Conservation (phyloP, 2,797 vertebrate genomes). For the Knipowitschia caucasica region DNA sequence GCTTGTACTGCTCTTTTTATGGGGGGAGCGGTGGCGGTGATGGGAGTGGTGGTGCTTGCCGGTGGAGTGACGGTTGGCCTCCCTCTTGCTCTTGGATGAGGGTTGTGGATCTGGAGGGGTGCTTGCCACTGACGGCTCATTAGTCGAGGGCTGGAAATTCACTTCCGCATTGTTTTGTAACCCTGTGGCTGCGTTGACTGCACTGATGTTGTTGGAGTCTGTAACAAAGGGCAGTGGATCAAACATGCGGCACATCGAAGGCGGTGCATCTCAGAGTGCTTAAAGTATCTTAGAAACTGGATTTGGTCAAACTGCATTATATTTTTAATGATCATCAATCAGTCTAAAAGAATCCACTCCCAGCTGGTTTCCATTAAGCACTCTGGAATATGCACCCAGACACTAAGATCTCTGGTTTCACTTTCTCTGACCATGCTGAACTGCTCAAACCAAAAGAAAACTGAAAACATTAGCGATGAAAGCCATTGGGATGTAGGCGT, state of each 20-base stretch:
- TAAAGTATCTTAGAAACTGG: background rate
- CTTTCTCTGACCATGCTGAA: slow-evolving; percentile 46
- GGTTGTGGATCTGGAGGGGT: slow-evolving; percentile 87
- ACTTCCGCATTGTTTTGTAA: slow-evolving; percentile 96
- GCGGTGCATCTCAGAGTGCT: slow-evolving; percentile 1
- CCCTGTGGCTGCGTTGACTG: slow-evolving; percentile 84
- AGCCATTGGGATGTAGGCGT: slow-evolving; percentile 61
- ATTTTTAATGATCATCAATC: background rate
- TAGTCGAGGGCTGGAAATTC: slow-evolving; percentile 71
- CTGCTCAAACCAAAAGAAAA: slow-evolving; percentile 46
- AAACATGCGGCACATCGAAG: slow-evolving; percentile 38
- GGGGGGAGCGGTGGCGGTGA: slow-evolving; percentile 79
- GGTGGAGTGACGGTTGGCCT: slow-evolving; percentile 74
- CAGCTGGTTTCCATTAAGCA: slow-evolving; percentile 3
- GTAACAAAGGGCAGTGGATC: slow-evolving; percentile 78
- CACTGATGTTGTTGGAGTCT: slow-evolving; percentile 86
- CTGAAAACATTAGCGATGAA: slow-evolving; percentile 56
- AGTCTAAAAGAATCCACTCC: background rate
- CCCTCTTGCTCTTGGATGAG: slow-evolving; percentile 86
- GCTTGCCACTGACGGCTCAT: slow-evolving; percentile 84
- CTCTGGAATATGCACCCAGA: slow-evolving; percentile 27
- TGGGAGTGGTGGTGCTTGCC: slow-evolving; percentile 78
- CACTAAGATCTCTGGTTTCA: slow-evolving; percentile 29
- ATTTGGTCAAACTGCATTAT: background rate
- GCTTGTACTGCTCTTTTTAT: slow-evolving; percentile 70